Evolutionary conservation across 2,888 invertebrate species (phyloP).

Genomic region (Tiliacea aurago): DNA sequence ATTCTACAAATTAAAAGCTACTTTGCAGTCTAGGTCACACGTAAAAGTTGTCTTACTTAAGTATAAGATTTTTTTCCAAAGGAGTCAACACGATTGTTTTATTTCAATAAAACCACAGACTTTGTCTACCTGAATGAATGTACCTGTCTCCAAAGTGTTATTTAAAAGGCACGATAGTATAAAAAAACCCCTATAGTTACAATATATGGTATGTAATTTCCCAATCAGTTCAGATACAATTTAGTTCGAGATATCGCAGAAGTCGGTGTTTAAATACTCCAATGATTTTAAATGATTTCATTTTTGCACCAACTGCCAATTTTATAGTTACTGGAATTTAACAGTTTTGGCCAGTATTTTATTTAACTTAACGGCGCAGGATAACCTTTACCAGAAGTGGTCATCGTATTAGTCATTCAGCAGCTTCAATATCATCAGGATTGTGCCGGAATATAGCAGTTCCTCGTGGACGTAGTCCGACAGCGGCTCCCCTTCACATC

Average conservation of each 20-base stretch:
- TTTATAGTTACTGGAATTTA: background rate
- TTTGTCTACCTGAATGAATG: conserved; percentile 2
- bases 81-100: conserved; percentile 10
- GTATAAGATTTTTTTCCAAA: conserved; percentile 24
- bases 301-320: background rate
- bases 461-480: too few relatives aligned
- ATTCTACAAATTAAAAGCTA: conserved; percentile 65
- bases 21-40: conserved; percentile 58
- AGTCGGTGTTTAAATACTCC: conserved; percentile 1
- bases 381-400: too few relatives aligned
- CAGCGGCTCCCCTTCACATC: too few relatives aligned
- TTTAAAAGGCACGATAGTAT: conserved; percentile 15
- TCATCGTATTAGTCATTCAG: too few relatives aligned
- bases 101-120: conserved; percentile 14
- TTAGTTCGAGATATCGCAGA: conserved; percentile 4
- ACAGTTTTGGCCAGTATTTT: background rate
- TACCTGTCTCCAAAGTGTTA: background rate
- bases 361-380: too few relatives aligned
- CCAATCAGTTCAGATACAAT: conserved; percentile 1
- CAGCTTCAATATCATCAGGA: too few relatives aligned
- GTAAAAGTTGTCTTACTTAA: conserved; percentile 59
- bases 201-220: background rate
- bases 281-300: conserved; percentile 10
- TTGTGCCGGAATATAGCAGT: too few relatives aligned
- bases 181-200: background rate